Percentiles rank a stretch among this genome's conserved stretches.
These are phyloP conservation scores for Archaeoteleia sp. DNA, from an alignment of 2,888 invertebrate species.

Conservation along the genomic window DNA sequence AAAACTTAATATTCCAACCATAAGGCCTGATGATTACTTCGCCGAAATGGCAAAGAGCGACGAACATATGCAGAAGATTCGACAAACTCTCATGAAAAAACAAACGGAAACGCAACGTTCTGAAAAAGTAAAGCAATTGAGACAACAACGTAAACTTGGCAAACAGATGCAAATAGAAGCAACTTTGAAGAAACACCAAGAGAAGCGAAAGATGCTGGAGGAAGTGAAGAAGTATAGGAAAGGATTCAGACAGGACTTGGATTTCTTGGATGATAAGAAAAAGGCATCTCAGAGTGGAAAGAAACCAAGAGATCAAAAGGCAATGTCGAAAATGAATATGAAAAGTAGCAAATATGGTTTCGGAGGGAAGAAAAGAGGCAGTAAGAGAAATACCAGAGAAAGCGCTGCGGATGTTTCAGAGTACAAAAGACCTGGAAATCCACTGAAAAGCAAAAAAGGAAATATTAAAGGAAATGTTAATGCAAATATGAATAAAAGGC, in stretches of 20 bases:
- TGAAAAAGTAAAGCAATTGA: conserved; percentile 91
- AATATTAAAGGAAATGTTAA: conserved; percentile 43
- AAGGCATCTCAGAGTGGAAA: conserved; percentile 68
- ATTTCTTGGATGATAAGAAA: conserved; percentile 86
- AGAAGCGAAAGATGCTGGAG: conserved; percentile 93
- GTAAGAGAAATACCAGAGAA: conserved; percentile 89
- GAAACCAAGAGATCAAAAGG: conserved; percentile 58
- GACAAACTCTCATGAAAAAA: conserved; percentile 87
- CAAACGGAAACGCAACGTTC: conserved; percentile 90
- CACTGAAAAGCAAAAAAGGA: conserved; percentile 57
- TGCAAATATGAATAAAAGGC: conserved; percentile 62
- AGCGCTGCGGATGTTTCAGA: conserved; percentile 84
- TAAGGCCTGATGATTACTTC: conserved; percentile 96
- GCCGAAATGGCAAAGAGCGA: conserved; percentile 99
- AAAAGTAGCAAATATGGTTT: conserved; percentile 94
- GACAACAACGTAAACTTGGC: conserved; percentile 94
- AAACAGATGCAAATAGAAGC: conserved; percentile 92
- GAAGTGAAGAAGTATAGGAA: conserved; percentile 95
- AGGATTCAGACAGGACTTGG: conserved; percentile 86
- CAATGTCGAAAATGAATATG: conserved; percentile 78
- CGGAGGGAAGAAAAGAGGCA: conserved; percentile 95
- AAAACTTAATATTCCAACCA: conserved; percentile 84
- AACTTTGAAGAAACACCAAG: conserved; percentile 88
- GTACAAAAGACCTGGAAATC: conserved; percentile 70
- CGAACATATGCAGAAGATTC: conserved; percentile 96